Evolutionary conservation across 2,797 vertebrate species (phyloP).

Genomic region (Molossus alvarezi): DNA sequence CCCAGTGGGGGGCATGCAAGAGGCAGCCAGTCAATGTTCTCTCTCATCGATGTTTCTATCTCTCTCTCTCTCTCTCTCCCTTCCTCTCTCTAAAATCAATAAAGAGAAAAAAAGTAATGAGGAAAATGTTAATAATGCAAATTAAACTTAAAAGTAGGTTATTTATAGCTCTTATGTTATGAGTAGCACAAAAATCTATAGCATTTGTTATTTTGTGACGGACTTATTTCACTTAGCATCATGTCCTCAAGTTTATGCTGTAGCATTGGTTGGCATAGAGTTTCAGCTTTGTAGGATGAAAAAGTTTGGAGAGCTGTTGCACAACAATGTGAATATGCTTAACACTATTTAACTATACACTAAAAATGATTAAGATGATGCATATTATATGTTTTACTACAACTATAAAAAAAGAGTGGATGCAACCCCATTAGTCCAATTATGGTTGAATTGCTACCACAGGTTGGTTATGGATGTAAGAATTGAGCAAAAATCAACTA

Average conservation of each 20-base stretch:
- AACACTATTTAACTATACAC: neutral
- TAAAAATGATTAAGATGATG: conserved; percentile 14
- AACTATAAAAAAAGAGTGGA: neutral
- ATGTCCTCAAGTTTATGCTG: no score
- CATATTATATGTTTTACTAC: neutral
- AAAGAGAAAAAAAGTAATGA: neutral
- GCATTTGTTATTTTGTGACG: no score
- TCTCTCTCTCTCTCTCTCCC: no score
- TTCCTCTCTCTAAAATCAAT: no score
- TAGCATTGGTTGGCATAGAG: neutral
- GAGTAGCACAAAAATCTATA: neutral
- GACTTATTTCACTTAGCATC: no score
- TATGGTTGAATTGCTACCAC: neutral
- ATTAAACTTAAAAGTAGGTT: neutral
- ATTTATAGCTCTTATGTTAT: neutral
- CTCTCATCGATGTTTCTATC: no score
- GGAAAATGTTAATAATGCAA: conserved; percentile 38
- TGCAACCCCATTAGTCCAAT: conserved; percentile 5
- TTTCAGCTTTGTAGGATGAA: conserved; percentile 21
- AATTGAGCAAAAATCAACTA: conserved; percentile 39
- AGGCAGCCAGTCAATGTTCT: no score
- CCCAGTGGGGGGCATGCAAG: no score
- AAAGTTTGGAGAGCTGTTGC: neutral
- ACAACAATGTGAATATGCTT: neutral
- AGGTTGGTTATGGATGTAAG: neutral